Evolutionary conservation across 2,888 invertebrate species (phyloP).

Genomic region (Tiliacea citrago): DNA sequence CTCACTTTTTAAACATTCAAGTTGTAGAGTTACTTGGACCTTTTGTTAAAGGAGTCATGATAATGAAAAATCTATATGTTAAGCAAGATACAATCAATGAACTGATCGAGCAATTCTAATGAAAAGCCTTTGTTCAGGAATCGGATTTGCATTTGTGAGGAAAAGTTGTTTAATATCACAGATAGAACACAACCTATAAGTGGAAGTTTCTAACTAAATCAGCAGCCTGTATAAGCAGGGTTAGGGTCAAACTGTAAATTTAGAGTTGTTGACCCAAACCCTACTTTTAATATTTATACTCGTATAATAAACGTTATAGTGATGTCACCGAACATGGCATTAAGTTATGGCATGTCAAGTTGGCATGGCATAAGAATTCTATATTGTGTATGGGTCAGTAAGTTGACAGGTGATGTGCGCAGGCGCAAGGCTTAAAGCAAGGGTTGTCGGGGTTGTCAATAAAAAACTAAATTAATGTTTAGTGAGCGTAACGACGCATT

Average conservation of each 20-base stretch:
- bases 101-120: slow-evolving; percentile 2
- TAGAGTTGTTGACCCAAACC: not conserved
- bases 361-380: no score
- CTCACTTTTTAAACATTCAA: not conserved
- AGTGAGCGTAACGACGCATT: not conserved
- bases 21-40: not conserved
- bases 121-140: slow-evolving; percentile 21
- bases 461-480: not conserved
- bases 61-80: not conserved
- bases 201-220: slow-evolving; percentile 17
- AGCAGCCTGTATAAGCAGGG: not conserved
- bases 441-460: not conserved
- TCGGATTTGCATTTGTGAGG: slow-evolving; percentile 30
- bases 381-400: slow-evolving; percentile 9
- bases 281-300: not conserved
- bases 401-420: slow-evolving; percentile 45
- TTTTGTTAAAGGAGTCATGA: not conserved
- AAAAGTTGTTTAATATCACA: slow-evolving; percentile 38
- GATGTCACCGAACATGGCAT: not conserved
- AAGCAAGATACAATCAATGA: slow-evolving; percentile 23
- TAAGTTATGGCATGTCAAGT: slow-evolving; percentile 5
- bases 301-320: not conserved
- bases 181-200: slow-evolving; percentile 2
- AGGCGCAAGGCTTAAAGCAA: not conserved
- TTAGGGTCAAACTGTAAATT: slow-evolving; percentile 2